These are phyloP conservation scores for Tupaia tana DNA, from an alignment of 2,113 vertebrate species.

Conservation along the genomic window DNA sequence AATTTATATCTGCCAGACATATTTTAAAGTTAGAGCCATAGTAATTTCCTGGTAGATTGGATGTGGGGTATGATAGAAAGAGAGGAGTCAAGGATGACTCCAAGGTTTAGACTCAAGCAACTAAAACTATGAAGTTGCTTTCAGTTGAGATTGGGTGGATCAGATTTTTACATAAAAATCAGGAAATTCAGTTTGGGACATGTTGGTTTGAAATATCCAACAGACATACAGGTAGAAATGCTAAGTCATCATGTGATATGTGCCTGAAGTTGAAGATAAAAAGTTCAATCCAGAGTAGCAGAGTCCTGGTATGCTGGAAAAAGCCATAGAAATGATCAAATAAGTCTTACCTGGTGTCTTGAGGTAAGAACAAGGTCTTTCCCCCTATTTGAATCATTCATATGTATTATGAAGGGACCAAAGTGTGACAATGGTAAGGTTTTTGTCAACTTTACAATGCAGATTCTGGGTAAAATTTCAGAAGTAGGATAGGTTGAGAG, in stretches of 20 bases:
- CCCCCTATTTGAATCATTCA: not conserved
- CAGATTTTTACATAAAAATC: not conserved
- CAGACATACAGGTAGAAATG: not conserved
- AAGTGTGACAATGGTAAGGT: not conserved
- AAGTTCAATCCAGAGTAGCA: not conserved
- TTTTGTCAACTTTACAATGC: not conserved
- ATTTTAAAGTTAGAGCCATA: not conserved
- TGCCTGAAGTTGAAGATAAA: not conserved
- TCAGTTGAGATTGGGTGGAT: not conserved
- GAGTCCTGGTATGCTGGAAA: not conserved
- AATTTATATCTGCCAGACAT: not conserved
- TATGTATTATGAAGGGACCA: not conserved
- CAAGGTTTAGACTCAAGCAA: not conserved
- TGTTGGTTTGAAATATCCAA: not conserved
- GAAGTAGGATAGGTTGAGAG: not conserved
- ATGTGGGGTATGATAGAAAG: not conserved
- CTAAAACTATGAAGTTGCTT: not conserved
- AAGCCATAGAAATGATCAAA: not conserved
- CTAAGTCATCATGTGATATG: not conserved
- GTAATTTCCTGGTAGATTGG: not conserved
- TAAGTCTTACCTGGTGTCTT: not conserved
- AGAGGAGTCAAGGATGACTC: not conserved
- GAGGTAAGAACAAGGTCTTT: not conserved
- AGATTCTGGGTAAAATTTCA: slow-evolving; percentile 9
- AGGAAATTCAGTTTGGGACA: not conserved